Conservation (phyloP, 2,113 vertebrate genomes). For the Pseudopodoces humilis region DNA sequence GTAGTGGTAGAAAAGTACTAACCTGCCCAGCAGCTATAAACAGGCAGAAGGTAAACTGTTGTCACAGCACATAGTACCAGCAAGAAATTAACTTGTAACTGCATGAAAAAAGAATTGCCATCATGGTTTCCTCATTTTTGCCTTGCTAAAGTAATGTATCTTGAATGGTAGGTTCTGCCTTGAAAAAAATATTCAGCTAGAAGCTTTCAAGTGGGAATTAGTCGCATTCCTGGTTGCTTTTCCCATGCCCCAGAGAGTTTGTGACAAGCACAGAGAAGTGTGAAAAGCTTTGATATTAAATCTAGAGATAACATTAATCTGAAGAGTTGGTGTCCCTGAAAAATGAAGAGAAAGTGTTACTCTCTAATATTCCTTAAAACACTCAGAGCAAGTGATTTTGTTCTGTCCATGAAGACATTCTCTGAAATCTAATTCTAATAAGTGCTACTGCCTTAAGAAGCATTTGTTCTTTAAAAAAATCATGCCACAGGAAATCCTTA, state of each 20-base stretch:
- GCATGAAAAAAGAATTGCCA: background rate
- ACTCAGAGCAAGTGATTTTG: background rate
- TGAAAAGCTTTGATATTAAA: conserved; percentile 51
- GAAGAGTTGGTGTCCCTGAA: background rate
- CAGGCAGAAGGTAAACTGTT: background rate
- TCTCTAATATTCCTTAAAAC: conserved; percentile 14
- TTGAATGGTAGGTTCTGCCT: background rate
- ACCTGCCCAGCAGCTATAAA: background rate
- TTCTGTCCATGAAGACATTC: background rate
- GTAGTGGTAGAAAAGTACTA: background rate
- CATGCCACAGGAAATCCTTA: background rate
- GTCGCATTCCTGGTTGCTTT: background rate
- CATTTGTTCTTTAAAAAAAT: background rate
- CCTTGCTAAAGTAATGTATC: background rate
- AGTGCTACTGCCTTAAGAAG: background rate
- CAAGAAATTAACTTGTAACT: background rate
- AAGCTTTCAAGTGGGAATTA: background rate
- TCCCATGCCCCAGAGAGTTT: background rate
- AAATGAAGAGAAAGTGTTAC: background rate
- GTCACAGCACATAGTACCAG: background rate
- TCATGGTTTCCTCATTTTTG: background rate
- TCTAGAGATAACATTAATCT: conserved; percentile 10
- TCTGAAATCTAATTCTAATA: background rate
- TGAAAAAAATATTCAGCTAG: background rate
- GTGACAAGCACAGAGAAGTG: conserved; percentile 34